These are phyloP conservation scores for Luperina nickerlii DNA, from an alignment of 2,888 invertebrate genomes.

Conservation along the genomic window DNA sequence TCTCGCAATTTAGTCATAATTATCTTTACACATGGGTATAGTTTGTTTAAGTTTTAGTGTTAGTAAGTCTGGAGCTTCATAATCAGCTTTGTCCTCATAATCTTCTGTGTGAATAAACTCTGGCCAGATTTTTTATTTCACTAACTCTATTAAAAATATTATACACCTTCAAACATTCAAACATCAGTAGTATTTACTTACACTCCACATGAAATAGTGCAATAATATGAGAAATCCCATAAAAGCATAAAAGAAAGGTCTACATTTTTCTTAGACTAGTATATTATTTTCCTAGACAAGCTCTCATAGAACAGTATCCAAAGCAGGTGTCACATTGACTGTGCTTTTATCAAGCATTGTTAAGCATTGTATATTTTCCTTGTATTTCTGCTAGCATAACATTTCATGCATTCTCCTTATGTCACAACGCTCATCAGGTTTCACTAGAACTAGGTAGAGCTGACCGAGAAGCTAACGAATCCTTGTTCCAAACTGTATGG, in stretches of 20 bases:
- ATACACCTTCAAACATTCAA: not conserved
- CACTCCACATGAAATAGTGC: not conserved
- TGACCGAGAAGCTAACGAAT: slow-evolving; percentile 47
- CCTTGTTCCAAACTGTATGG: slow-evolving; percentile 24
- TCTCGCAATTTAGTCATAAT: slow-evolving; percentile 34
- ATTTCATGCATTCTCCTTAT: slow-evolving; percentile 48
- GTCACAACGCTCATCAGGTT: slow-evolving; percentile 63
- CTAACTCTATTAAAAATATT: not conserved
- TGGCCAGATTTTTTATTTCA: not conserved
- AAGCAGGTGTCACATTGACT: slow-evolving; percentile 1
- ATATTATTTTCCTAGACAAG: slow-evolving; percentile 25
- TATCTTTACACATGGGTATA: slow-evolving; percentile 26
- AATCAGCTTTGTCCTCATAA: slow-evolving; percentile 7
- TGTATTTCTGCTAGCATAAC: slow-evolving; percentile 27
- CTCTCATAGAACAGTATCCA: not conserved
- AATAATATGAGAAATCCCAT: slow-evolving; percentile 2
- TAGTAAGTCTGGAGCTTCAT: slow-evolving; percentile 18
- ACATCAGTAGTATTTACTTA: not conserved
- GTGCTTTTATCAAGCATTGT: slow-evolving; percentile 20
- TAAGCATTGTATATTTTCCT: slow-evolving; percentile 21
- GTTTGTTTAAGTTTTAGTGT: slow-evolving; percentile 20
- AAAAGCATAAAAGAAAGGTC: slow-evolving; percentile 15
- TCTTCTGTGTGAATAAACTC: slow-evolving; percentile 17
- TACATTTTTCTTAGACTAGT: slow-evolving; percentile 3
- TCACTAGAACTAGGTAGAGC: slow-evolving; percentile 61